Evolutionary conservation across 37 sponge, comb jelly and placozoan genomes (phyloP).

Genomic region (Crambe crambe): DNA sequence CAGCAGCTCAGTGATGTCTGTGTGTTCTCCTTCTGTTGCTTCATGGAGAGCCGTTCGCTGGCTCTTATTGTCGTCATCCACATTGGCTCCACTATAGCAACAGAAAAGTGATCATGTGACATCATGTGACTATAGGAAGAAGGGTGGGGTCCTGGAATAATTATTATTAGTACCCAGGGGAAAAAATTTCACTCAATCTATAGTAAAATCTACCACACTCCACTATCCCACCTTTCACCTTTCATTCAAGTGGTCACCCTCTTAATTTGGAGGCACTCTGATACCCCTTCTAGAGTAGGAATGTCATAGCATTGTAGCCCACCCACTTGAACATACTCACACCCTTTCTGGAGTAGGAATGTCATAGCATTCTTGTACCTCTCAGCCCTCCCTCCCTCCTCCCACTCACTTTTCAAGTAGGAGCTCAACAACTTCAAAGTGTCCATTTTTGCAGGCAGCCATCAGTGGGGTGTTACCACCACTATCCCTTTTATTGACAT

Average conservation of each 20-base stretch:
- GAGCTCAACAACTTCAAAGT: conserved; percentile 42
- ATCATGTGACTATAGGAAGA: background rate
- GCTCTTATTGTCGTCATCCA: conserved; percentile 12
- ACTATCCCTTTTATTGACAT: conserved; percentile 56
- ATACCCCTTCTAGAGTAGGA: too few species aligned
- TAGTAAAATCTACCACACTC: too few species aligned
- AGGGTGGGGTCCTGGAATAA: background rate
- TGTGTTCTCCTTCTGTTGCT: conserved; percentile 50
- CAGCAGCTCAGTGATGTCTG: conserved; percentile 44
- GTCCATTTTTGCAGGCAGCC: conserved; percentile 65
- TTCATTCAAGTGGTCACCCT: too few species aligned
- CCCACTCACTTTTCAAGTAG: conserved; percentile 58
- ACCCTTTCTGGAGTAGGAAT: too few species aligned
- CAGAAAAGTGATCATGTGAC: background rate
- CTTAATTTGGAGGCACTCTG: too few species aligned
- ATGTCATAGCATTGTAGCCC: too few species aligned
- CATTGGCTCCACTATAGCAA: conserved; percentile 41
- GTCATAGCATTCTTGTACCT: too few species aligned
- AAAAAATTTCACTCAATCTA: too few species aligned
- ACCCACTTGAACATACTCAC: too few species aligned
- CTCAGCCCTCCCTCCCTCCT: too few species aligned
- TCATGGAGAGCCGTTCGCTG: conserved; percentile 66
- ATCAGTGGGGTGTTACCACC: conserved; percentile 63
- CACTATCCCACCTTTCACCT: too few species aligned
- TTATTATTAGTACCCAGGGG: too few species aligned